Percentiles rank a stretch among this genome's conserved stretches.
These are phyloP conservation scores for Pachliopta kotzebuea DNA, from an alignment of 2,888 invertebrate genomes.

Conservation along the genomic window DNA sequence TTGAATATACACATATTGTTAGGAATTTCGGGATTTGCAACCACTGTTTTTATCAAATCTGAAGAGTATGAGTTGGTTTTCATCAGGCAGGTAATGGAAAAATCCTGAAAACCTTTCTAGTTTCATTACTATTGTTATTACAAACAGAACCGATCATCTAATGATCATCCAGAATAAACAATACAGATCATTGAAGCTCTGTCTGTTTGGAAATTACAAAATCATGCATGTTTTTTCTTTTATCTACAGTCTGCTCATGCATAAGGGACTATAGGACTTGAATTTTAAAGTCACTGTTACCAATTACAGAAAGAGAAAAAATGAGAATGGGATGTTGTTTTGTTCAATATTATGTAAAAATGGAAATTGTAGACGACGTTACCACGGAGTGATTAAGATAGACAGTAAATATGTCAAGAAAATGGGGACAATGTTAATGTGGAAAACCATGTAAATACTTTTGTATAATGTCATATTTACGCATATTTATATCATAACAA, in stretches of 20 bases:
- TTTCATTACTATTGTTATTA: neutral
- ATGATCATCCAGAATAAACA: no score
- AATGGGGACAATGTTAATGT: neutral
- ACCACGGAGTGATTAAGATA: conserved; percentile 2
- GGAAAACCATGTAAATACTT: neutral
- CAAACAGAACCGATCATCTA: neutral
- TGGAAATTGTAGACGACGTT: conserved; percentile 7
- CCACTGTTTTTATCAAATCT: neutral
- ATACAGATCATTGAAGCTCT: no score
- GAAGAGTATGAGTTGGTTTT: neutral
- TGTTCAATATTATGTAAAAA: conserved; percentile 18
- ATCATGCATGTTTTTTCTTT: neutral
- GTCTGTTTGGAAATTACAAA: no score
- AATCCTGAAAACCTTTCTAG: no score
- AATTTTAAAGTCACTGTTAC: neutral
- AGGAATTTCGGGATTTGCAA: neutral
- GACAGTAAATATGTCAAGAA: conserved; percentile 3
- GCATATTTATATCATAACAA: no score
- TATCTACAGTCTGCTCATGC: neutral
- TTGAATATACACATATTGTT: neutral
- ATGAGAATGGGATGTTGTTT: conserved; percentile 2
- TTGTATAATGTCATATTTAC: neutral
- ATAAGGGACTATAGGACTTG: neutral
- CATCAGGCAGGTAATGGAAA: neutral
- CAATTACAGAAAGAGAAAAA: neutral